Base-by-base conservation (phyloP, 2,797 vertebrate species). In the Channa striata region DNA sequence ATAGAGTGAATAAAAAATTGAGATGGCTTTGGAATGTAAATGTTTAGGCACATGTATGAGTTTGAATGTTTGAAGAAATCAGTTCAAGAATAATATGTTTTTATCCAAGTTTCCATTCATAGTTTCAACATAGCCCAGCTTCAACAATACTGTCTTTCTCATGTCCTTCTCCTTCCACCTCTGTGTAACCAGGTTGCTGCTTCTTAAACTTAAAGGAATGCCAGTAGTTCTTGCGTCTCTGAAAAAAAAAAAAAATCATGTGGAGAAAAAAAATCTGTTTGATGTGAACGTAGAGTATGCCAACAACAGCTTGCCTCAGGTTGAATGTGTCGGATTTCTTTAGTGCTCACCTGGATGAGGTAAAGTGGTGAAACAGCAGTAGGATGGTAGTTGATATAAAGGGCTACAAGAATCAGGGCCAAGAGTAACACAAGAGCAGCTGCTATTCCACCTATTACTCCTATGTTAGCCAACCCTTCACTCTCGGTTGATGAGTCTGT, bases 121-220 rank as follows among this genome's bases (percentile, higher is more conserved):
- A 20, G 1, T 33, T 82, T 96, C 91, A 96, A 81, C 91, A 94
- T 39, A 95, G 93, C 33, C 95, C 95, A 0, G 94, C 94, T 81
- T 96, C 96, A 46, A 95, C 91, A 5, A 96, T 95, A 16, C 94
- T 92, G 53, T 95, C 94, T 82, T 95, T 96, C 61, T 97, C 95
- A 0, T 93, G 93, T 62, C 94, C 88, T 0, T 88, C 86, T 0
- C 93, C 90, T 30, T 96, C 96, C 47, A 97, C 94, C 85, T 97
- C 96, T 0, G 94, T 91, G 90, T 97, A 98, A 0, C 93, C 92
- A 0, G 91, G 66, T 0, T 86, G 93, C 64, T 92, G 93, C 58
- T 93, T 96, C 6, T 93, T 91, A 91, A 97, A 97, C 80, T 96
- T 96, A 94, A 96, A 93, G 71, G 95, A 93, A 0, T 95, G 94